A percentile compares a stretch with the other conserved stretches of the same genome.
phyloP scores from a whole-genome alignment of 2,113 vertebrate species.

The Corydoras sp. region DNA sequence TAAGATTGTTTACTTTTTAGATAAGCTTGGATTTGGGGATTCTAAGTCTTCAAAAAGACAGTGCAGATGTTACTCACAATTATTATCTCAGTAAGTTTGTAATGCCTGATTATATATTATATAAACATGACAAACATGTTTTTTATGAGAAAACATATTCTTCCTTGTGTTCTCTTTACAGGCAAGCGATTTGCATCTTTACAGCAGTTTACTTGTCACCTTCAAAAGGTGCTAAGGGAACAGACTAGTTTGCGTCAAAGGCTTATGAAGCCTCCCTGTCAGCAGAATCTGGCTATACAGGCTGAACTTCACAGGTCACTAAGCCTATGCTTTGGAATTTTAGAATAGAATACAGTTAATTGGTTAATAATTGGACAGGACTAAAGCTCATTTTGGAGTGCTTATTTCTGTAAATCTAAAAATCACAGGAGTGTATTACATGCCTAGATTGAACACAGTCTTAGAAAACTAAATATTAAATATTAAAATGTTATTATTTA shows the following conservation, averaged over 20 bases:
- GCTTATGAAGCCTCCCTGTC: constrained; percentile 70
- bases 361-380: too few species aligned
- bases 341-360: too few species aligned
- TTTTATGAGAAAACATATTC: too few species aligned
- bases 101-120: not conserved
- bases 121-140: too few species aligned
- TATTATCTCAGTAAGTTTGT: constrained; percentile 75
- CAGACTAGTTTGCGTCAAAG: constrained; percentile 74
- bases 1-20: constrained; percentile 54
- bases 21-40: constrained; percentile 75
- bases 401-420: too few species aligned
- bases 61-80: constrained; percentile 72
- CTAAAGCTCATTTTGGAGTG: too few species aligned
- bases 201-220: constrained; percentile 76
- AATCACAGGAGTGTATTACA: too few species aligned
- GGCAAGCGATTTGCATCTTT: constrained; percentile 68
- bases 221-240: constrained; percentile 77
- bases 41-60: constrained; percentile 69
- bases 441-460: too few species aligned
- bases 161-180: constrained; percentile 41
- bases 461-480: not conserved
- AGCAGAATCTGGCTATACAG: constrained; percentile 76
- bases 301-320: constrained; percentile 77
- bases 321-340: not conserved
- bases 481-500: constrained; percentile 16